Evolutionary conservation across 2,113 vertebrate genomes (phyloP).

Genomic region (Cromileptes altivelis): DNA sequence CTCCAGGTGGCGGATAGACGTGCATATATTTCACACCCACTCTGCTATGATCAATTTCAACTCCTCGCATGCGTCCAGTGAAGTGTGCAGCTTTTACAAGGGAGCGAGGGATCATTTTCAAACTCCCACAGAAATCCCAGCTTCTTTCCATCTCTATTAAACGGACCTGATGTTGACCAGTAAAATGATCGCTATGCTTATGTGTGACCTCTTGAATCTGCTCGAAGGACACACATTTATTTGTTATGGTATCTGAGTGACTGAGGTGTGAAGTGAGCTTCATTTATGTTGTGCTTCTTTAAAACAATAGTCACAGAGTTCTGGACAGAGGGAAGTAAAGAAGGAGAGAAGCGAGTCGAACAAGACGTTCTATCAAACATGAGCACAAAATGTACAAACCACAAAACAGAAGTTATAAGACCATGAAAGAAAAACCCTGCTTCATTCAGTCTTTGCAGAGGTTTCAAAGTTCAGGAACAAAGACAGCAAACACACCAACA

Average conservation of each 20-base stretch:
- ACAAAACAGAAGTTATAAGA: background rate
- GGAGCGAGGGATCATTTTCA: slow-evolving; percentile 68
- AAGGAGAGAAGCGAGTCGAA: background rate
- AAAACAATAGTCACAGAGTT: no score
- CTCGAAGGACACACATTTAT: background rate
- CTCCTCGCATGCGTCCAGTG: slow-evolving; percentile 69
- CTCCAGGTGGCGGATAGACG: slow-evolving; percentile 66
- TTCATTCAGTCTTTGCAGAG: no score
- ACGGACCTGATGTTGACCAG: slow-evolving; percentile 60
- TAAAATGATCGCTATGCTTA: slow-evolving; percentile 62
- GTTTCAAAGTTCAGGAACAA: no score
- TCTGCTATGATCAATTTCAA: slow-evolving; percentile 74
- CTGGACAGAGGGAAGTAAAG: background rate
- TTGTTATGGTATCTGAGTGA: background rate
- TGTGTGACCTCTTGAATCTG: slow-evolving; percentile 45
- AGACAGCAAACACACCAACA: no score
- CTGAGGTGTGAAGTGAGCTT: background rate
- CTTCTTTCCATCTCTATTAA: slow-evolving; percentile 60
- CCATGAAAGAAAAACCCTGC: no score
- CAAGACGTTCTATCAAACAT: background rate
- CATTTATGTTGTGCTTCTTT: background rate
- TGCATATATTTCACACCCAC: slow-evolving; percentile 73
- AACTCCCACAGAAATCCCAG: slow-evolving; percentile 68
- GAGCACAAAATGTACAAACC: background rate
- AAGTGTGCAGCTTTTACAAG: slow-evolving; percentile 79